These are phyloP conservation scores for Drosophila helvetica DNA, from an alignment of 2,888 invertebrate species.

Conservation along the genomic window DNA sequence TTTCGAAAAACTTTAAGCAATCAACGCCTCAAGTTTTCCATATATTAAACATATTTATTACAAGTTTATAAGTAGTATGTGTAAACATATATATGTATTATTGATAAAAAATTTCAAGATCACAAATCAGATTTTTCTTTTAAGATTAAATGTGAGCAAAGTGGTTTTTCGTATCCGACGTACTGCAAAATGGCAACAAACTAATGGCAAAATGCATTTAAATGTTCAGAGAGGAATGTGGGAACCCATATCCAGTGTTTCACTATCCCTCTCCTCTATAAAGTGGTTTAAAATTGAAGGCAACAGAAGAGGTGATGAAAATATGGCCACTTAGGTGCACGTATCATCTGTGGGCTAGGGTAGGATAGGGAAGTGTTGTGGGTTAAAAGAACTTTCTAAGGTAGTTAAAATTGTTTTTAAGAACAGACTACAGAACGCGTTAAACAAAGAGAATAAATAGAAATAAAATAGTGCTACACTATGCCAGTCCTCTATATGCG, in stretches of 20 bases:
- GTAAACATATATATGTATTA: constrained; percentile 59
- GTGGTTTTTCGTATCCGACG: constrained; percentile 21
- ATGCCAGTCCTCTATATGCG: too few species aligned
- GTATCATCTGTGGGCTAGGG: not conserved
- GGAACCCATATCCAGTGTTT: not conserved
- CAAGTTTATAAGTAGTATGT: constrained; percentile 65
- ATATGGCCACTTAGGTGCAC: not conserved
- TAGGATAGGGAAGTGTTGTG: not conserved
- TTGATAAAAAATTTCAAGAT: constrained; percentile 74
- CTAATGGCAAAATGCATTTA: not conserved
- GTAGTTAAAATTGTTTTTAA: too few species aligned
- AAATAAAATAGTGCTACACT: too few species aligned
- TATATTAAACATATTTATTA: constrained; percentile 57
- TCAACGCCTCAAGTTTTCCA: constrained; percentile 68
- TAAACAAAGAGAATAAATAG: not conserved
- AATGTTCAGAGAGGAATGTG: not conserved
- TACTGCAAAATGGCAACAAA: constrained; percentile 29
- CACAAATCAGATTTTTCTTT: constrained; percentile 73
- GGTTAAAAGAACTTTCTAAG: not conserved
- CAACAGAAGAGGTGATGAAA: not conserved
- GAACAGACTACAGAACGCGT: not conserved
- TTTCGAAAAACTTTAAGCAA: constrained; percentile 66
- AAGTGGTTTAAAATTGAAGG: not conserved
- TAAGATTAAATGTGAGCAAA: constrained; percentile 44
- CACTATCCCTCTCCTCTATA: not conserved